phyloP scores from a whole-genome alignment of 2,113 vertebrate genomes.

The Lycocorax pyrrhopterus region DNA sequence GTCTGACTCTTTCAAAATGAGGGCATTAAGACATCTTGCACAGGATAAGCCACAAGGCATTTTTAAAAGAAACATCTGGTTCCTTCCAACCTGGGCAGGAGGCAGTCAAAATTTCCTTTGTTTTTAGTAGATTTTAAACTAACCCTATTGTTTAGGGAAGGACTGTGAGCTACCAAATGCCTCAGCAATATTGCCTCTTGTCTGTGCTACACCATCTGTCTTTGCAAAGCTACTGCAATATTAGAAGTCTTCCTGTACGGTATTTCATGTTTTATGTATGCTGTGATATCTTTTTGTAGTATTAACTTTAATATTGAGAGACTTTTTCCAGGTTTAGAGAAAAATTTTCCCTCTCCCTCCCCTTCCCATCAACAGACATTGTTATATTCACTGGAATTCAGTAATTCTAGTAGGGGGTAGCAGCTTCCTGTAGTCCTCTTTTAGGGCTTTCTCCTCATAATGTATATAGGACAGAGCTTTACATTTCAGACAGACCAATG shows the following conservation, averaged over 20 bases:
- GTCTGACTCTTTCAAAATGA: not conserved
- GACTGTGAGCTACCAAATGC: constrained; percentile 7
- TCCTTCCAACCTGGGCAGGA: not conserved
- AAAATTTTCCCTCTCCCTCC: not conserved
- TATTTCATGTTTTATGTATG: constrained; percentile 40
- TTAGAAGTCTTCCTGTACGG: not conserved
- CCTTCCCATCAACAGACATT: not conserved
- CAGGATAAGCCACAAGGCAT: not conserved
- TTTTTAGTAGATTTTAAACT: constrained; percentile 19
- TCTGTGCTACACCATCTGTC: not conserved
- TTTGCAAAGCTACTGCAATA: not conserved
- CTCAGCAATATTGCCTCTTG: not conserved
- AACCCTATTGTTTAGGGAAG: not conserved
- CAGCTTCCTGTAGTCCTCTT: not conserved
- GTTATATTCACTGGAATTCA: not conserved
- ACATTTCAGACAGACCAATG: not conserved
- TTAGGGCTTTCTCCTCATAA: not conserved
- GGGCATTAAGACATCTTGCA: not conserved
- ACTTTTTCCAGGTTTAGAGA: constrained; percentile 3
- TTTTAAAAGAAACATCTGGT: not conserved
- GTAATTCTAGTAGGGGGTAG: not conserved
- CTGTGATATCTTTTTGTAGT: not conserved
- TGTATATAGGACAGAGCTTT: not conserved
- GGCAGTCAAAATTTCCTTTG: constrained; percentile 12
- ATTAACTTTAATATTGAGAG: constrained; percentile 52